Evolutionary conservation across 92 coral and sea anemone genomes (phyloP).

Genomic region (Parazoanthus darwini): DNA sequence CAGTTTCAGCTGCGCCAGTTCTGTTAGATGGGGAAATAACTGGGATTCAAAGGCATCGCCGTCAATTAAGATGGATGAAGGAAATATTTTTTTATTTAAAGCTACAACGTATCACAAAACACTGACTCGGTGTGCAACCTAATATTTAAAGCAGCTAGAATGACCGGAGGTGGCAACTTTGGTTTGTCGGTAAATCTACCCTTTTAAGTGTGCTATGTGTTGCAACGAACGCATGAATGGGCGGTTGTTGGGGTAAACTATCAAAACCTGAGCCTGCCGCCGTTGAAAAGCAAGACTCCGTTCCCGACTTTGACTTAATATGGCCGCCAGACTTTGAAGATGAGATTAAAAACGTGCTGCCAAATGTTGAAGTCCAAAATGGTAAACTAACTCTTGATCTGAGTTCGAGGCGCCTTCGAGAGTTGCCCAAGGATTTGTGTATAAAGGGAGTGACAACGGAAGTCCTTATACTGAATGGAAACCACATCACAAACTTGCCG

Average conservation of each 20-base stretch:
- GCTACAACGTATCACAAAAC: too few species aligned
- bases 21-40: neutral
- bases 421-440: constrained; percentile 60
- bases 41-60: neutral
- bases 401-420: constrained; percentile 57
- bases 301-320: constrained; percentile 49
- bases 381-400: constrained; percentile 73
- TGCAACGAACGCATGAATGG: neutral
- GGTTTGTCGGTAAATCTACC: neutral
- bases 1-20: neutral
- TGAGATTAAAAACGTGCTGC: constrained; percentile 41
- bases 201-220: neutral
- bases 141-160: neutral
- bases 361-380: constrained; percentile 59
- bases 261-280: constrained; percentile 1
- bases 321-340: constrained; percentile 76
- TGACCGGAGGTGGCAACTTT: neutral
- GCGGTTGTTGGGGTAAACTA: constrained; percentile 26
- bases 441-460: constrained; percentile 57
- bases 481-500: constrained; percentile 73
- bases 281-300: constrained; percentile 6
- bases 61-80: neutral
- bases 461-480: constrained; percentile 63
- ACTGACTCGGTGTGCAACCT: too few species aligned
- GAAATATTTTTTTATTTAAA: too few species aligned